Evolutionary conservation across 2,797 vertebrate genomes (phyloP), one percentile per base, ranked within the genome.

Genomic region (Nasua narica): DNA sequence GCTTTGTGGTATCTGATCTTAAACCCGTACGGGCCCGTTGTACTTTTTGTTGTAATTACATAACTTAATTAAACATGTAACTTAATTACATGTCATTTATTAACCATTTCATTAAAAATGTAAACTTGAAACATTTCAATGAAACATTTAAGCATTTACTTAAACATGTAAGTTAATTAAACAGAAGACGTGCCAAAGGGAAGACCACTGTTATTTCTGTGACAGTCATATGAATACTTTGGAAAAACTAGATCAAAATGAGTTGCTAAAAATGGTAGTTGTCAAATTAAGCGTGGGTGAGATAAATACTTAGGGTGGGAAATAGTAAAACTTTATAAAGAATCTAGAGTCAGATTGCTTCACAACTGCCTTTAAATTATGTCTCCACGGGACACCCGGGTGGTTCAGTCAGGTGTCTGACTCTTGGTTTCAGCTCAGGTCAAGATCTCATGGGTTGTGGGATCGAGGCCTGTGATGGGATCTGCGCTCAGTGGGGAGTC

Each of bases 111-210:
- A 89, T 78, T 65, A 37, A 89, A 89, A 52, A 48, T 48, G 48
- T 70, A 40, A 77, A 69, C 72, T 48, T 60, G 60, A 40, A 77
- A 78, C 72, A 87, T 56, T 90, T 91, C 70, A 87, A 72, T 14
- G 18, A 52, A 67, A 86, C 72, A 87, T 67, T 79, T 90, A 79
- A 81, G 69, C 92, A 60, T 60, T 91, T 86, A 86, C 81, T 93
- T 77, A 87, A 94, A 83, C 54, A 67, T 27, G 25, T 77, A 70
- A 89, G 25, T 94, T 76, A 89, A 76, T 76, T 83, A 94, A 91
- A 77, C 76, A 37, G 43, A 67, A 74, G 58, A 76, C 77, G 43
- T 77, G 60, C 7, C 78, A 87, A 94, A 74, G 54, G 65, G 40
- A 87, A 91, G 69, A 67, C 50, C 50, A 67, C 18, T 69, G 76